A percentile compares a stretch with the other conserved stretches of the same genome.
phyloP scores from a whole-genome alignment of 1,140 invertebrate species.

The Calephelis nemesis region DNA sequence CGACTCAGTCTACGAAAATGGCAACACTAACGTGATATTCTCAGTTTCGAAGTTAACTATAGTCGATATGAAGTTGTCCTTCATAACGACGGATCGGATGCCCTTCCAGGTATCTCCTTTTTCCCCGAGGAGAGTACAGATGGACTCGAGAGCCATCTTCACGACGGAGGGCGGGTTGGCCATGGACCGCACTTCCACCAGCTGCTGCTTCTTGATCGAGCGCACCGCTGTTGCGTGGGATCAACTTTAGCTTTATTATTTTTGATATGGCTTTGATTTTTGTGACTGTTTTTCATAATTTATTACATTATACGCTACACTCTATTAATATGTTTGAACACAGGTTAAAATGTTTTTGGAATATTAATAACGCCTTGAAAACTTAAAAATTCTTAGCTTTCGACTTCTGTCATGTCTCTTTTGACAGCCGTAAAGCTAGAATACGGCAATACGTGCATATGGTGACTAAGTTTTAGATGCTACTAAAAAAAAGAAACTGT shows the following conservation, averaged over 20 bases:
- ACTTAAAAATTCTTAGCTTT: background rate
- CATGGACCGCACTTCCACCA: slow-evolving; percentile 97
- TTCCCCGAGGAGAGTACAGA: slow-evolving; percentile 95
- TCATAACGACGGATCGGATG: slow-evolving; percentile 95
- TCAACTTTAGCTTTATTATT: slow-evolving; percentile 36
- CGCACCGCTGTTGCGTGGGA: slow-evolving; percentile 88
- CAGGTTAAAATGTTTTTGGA: background rate
- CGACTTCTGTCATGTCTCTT: slow-evolving; percentile 5
- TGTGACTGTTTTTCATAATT: slow-evolving; percentile 2
- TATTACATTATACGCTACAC: background rate
- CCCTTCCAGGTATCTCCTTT: slow-evolving; percentile 95
- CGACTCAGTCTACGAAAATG: slow-evolving; percentile 38
- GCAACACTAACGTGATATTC: slow-evolving; percentile 88
- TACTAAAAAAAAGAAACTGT: background rate
- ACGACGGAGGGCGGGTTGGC: slow-evolving; percentile 95
- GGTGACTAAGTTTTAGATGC: background rate
- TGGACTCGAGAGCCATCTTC: slow-evolving; percentile 96
- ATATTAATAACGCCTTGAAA: background rate
- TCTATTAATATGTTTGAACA: background rate
- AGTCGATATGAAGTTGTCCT: slow-evolving; percentile 98
- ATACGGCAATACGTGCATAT: background rate
- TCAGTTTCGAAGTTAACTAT: slow-evolving; percentile 99
- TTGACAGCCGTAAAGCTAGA: background rate
- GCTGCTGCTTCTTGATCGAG: slow-evolving; percentile 97
- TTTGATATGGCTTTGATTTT: background rate